Base-by-base conservation (phyloP, 2,888 invertebrate species). In the Desoria tigrina region DNA sequence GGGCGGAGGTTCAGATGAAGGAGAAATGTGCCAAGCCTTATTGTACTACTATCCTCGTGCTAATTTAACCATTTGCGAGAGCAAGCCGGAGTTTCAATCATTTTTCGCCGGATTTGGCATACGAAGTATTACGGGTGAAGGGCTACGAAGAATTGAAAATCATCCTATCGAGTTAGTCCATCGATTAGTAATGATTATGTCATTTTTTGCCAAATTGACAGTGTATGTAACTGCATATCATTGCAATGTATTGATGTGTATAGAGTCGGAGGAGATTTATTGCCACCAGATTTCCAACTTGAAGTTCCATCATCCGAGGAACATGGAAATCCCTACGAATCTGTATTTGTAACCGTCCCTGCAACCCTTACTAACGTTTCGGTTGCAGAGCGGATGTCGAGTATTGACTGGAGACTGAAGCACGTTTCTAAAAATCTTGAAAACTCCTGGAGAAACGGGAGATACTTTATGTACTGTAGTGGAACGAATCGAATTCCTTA, bases 11-110 rank as follows among this genome's bases (percentile, higher is more conserved):
- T 32, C 32, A 32, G 32, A 7, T 32, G 32, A 32, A 21, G 90
- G 92, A 81, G 93, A 93, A 81, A 92, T 92, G 90, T 93, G 93
- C 76, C 81, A 92, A 2, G 89, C 92, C 0, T 92, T 92, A 78
- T 83, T 92, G 0, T 81, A 90, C 2, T 90, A 93, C 80, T 92
- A 93, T 79, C 93, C 93, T 0, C 85, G 88, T 63, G 90, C 89
- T 0, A 86, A 88, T 60, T 81, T 92, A 9, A 88, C 90, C 0
- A 90, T 89, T 0, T 92, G 92, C 78, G 90, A 90, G 78, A 91
- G 90, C 55, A 68, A 71, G 37, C 68, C 66, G 4, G 71, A 71
- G 64, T 66, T 66, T 32, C 58, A 68, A 28, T 71, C 71, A 14
- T 71, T 68, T 50, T 66, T 71, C 39, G 63, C 53, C 28, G 58